These are phyloP conservation scores for Minunthozetes semirufus DNA, from an alignment of 2,888 invertebrate species.

Conservation along the genomic window DNA sequence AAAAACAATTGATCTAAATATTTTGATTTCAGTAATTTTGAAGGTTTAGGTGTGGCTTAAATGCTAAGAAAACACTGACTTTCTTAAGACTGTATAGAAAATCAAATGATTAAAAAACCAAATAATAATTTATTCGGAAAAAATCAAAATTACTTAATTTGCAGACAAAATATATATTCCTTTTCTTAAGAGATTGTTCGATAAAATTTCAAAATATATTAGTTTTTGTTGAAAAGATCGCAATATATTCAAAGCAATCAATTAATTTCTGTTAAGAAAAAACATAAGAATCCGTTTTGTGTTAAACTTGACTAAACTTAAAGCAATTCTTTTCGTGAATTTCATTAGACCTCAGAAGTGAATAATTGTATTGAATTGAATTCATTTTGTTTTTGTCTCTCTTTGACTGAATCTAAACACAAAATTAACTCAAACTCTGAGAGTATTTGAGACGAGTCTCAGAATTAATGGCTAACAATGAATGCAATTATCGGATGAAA, in stretches of 20 bases:
- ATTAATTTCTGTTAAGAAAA: not conserved
- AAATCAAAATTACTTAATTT: conserved; percentile 15
- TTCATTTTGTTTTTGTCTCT: conserved; percentile 9
- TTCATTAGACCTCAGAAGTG: conserved; percentile 16
- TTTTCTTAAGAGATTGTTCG: not conserved
- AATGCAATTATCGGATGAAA: conserved; percentile 7
- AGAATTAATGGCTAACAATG: conserved; percentile 17
- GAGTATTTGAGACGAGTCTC: not conserved
- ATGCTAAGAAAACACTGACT: not conserved
- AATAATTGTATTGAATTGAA: conserved; percentile 2
- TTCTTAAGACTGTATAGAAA: not conserved
- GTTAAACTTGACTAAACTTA: not conserved
- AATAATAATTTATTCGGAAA: conserved; percentile 8
- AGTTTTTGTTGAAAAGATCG: not conserved
- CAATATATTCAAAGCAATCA: conserved; percentile 2
- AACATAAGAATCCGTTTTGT: not conserved
- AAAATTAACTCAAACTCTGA: not conserved
- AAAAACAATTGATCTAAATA: conserved; percentile 14
- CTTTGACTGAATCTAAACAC: not conserved
- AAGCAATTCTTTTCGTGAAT: not conserved
- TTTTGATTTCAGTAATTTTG: conserved; percentile 11
- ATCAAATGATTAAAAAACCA: not conserved
- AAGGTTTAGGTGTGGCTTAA: conserved; percentile 14
- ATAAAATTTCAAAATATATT: conserved; percentile 16
- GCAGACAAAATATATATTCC: not conserved